Evolutionary conservation across 2,888 invertebrate genomes (phyloP).

Genomic region (Gerris lacustris): DNA sequence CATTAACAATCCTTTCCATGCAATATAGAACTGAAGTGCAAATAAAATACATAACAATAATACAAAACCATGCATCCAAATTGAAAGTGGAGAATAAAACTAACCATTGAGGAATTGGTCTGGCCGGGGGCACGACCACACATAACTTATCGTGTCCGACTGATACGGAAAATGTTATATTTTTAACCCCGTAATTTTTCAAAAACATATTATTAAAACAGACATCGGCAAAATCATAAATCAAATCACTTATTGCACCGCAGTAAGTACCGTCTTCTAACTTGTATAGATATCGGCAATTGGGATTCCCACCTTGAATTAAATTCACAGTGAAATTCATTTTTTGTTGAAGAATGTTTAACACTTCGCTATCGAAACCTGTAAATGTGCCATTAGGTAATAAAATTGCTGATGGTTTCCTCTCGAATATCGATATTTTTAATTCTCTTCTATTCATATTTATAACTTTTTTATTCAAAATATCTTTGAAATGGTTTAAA

Average conservation of each 20-base stretch:
- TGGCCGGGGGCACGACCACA: not conserved
- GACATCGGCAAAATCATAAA: not conserved
- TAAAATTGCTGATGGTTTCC: not conserved
- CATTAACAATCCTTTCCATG: not conserved
- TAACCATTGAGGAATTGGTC: not conserved
- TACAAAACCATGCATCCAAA: not conserved
- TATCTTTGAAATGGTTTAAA: not conserved
- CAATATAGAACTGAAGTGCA: not conserved
- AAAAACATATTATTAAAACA: slow-evolving; percentile 5
- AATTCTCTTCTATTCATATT: slow-evolving; percentile 7
- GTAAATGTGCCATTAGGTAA: not conserved
- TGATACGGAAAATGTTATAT: not conserved
- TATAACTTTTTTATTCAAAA: not conserved
- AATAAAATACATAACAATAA: not conserved
- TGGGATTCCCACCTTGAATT: not conserved
- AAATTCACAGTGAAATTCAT: not conserved
- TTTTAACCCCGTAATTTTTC: not conserved
- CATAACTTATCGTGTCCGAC: not conserved
- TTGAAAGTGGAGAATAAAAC: slow-evolving; percentile 6
- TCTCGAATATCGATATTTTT: not conserved
- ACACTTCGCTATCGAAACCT: not conserved
- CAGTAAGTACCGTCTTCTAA: not conserved
- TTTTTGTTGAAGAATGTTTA: not conserved
- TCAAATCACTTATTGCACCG: not conserved
- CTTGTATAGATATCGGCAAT: not conserved